Conservation (phyloP, 2,797 vertebrate genomes). For the Sternarchorhynchus goeldii region DNA sequence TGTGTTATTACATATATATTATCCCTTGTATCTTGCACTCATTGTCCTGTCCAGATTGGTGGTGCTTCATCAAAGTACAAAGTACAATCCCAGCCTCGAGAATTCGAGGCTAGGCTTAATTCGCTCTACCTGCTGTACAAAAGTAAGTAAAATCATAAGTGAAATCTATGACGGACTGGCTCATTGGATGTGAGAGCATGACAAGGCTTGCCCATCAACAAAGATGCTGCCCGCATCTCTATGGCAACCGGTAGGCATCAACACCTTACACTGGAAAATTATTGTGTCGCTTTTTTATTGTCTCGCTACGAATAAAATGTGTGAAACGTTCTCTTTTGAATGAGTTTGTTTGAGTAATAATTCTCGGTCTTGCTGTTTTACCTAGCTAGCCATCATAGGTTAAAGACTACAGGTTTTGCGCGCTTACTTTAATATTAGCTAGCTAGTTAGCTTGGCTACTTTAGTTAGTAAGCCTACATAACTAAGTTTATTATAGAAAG, state of each 20-base stretch:
- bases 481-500: too few species aligned
- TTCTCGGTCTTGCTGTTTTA: neutral
- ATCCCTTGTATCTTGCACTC: too few species aligned
- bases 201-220: neutral
- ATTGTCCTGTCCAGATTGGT: too few species aligned
- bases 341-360: neutral
- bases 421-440: neutral
- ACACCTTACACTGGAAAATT: neutral
- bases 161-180: too few species aligned
- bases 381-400: neutral
- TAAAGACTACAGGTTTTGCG: too few species aligned
- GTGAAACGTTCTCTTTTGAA: too few species aligned
- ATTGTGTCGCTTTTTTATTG: conserved; percentile 5
- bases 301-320: neutral
- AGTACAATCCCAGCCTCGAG: neutral
- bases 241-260: conserved; percentile 42
- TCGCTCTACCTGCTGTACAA: neutral
- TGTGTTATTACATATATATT: too few species aligned
- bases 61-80: too few species aligned
- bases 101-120: neutral
- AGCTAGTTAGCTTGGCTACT: neutral
- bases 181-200: too few species aligned
- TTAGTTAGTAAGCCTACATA: too few species aligned
- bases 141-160: neutral
- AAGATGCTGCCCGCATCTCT: conserved; percentile 27